Conservation (phyloP, 2,797 vertebrate genomes). For the Megalops cyprinoides region DNA sequence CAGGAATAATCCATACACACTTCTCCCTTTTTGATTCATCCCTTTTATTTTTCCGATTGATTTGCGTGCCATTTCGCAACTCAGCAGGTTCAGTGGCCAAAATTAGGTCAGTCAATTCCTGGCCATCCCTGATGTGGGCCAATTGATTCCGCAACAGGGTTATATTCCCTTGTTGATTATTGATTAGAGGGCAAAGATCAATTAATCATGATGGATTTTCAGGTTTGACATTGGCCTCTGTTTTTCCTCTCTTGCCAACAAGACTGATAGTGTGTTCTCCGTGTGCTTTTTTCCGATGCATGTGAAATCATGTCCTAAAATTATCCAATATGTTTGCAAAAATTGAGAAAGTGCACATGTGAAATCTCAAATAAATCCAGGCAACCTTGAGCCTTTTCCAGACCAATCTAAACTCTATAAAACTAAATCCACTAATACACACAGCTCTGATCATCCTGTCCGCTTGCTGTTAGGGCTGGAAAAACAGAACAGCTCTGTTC, state of each 20-base stretch:
- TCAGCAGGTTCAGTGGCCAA: constrained; percentile 56
- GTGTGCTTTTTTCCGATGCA: neutral
- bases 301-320: neutral
- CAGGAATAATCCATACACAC: neutral
- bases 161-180: constrained; percentile 60
- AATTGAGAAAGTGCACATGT: neutral
- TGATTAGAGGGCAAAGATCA: constrained; percentile 18
- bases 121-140: constrained; percentile 46
- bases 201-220: constrained; percentile 7
- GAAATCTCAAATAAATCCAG: neutral
- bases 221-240: constrained; percentile 1
- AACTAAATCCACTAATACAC: neutral
- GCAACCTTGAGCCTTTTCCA: too few relatives aligned
- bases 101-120: constrained; percentile 59
- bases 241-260: neutral
- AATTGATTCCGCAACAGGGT: constrained; percentile 63
- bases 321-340: neutral
- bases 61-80: constrained; percentile 55
- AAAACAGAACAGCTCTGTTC: too few relatives aligned
- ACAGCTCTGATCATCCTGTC: neutral
- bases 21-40: neutral
- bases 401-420: neutral
- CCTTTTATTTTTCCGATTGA: constrained; percentile 61
- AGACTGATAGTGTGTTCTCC: neutral
- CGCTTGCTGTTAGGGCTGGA: too few relatives aligned